Percentiles rank a stretch among this genome's conserved stretches.
phyloP scores from a whole-genome alignment of 2,888 invertebrate genomes.

The Philaethria dido region DNA sequence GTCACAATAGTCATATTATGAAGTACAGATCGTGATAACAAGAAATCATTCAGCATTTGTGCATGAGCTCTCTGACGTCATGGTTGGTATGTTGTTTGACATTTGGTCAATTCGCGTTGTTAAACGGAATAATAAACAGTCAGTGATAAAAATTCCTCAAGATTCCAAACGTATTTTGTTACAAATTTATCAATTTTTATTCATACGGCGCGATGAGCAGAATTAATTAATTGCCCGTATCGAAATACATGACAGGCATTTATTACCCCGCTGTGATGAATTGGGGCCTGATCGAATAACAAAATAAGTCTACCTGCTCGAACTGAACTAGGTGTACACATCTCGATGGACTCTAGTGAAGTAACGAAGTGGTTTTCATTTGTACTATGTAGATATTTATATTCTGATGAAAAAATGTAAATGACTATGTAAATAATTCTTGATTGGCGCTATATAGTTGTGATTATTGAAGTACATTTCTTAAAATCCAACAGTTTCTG shows the following conservation, averaged over 20 bases:
- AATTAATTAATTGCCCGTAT: slow-evolving; percentile 44
- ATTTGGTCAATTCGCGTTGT: slow-evolving; percentile 29
- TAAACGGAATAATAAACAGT: slow-evolving; percentile 45
- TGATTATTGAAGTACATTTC: too few species aligned
- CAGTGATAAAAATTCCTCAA: slow-evolving; percentile 45
- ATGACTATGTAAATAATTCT: too few species aligned
- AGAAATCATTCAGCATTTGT: slow-evolving; percentile 33
- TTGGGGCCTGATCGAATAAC: slow-evolving; percentile 36
- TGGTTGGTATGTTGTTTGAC: slow-evolving; percentile 23
- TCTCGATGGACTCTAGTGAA: too few species aligned
- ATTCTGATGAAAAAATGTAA: too few species aligned
- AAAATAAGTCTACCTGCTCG: too few species aligned
- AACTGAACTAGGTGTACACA: too few species aligned
- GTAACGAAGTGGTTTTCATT: too few species aligned
- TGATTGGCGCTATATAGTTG: too few species aligned
- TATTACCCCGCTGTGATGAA: slow-evolving; percentile 38
- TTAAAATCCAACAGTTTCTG: too few species aligned
- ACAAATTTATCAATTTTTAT: slow-evolving; percentile 44
- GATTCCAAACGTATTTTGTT: slow-evolving; percentile 46
- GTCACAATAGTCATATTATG: slow-evolving; percentile 11
- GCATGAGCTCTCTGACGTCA: slow-evolving; percentile 32
- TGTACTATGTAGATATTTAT: too few species aligned
- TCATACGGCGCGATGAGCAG: slow-evolving; percentile 40
- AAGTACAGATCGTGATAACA: slow-evolving; percentile 27
- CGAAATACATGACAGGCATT: slow-evolving; percentile 43